Conservation (phyloP, 2,797 vertebrate genomes). For the Helicolenus hilgendorfi region DNA sequence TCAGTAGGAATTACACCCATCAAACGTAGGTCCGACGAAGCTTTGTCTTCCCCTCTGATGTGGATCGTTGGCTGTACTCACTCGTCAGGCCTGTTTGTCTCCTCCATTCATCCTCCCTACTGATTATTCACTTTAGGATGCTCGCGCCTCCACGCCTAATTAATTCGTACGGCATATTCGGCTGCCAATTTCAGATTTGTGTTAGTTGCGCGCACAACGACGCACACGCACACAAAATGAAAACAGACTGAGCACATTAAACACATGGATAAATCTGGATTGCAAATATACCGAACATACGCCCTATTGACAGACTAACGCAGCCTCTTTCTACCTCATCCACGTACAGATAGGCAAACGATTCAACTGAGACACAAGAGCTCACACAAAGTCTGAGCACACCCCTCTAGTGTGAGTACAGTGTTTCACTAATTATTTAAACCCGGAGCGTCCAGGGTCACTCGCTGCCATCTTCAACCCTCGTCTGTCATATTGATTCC, state of each 20-base stretch:
- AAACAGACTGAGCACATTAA: conserved; percentile 46
- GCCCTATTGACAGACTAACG: neutral
- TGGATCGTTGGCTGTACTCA: conserved; percentile 55
- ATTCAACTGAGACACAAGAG: conserved; percentile 6
- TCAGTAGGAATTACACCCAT: conserved; percentile 66
- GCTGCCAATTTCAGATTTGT: conserved; percentile 67
- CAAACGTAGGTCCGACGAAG: conserved; percentile 47
- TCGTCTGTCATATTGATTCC: conserved; percentile 52
- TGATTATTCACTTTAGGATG: conserved; percentile 75
- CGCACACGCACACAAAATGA: neutral
- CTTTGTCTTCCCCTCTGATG: conserved; percentile 43
- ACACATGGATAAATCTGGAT: conserved; percentile 36
- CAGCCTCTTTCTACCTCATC: neutral
- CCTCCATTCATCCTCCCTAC: conserved; percentile 56
- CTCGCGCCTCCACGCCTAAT: conserved; percentile 65
- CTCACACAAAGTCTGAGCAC: conserved; percentile 28
- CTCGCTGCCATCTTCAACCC: conserved; percentile 39
- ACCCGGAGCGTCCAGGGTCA: conserved; percentile 55
- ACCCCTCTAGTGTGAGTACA: conserved; percentile 17
- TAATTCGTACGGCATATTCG: conserved; percentile 64
- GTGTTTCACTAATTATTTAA: conserved; percentile 72
- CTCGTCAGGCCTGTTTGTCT: conserved; percentile 69
- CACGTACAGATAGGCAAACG: neutral
- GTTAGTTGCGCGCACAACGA: conserved; percentile 22
- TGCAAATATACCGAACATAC: conserved; percentile 7